Evolutionary conservation across 2,888 invertebrate species (phyloP), one percentile per base, ranked within the genome.

Genomic region (Octodonta nipae): DNA sequence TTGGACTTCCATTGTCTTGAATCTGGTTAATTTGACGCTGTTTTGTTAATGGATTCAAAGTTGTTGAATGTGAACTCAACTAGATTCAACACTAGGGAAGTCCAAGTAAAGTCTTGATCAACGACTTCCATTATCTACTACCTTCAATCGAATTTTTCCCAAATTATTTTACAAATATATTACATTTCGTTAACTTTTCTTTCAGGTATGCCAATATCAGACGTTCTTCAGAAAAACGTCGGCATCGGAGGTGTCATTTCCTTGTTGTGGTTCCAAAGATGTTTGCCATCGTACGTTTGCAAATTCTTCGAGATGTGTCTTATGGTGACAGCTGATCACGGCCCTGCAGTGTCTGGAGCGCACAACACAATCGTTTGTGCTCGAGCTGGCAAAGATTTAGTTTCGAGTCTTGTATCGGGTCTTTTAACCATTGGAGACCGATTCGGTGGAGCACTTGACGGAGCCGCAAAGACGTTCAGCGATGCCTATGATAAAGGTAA

Each of bases 341-440:
- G 96, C 2, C 96, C 98, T 0, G 96, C 96, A 1, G 96, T 98
- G 1, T 44, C 44, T 1, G 98, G 95, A 1, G 96, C 96, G 0
- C 95, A 96, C 65, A 96, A 96, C 63, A 95, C 95, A 10, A 95
- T 98, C 61, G 95, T 96, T 26, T 95, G 89, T 55, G 95, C 95
- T 5, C 70, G 92, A 42, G 98, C 93, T 89, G 98, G 40, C 91
- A 98, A 45, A 95, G 98, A 70, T 93, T 93, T 71, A 74, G 98
- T 47, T 85, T 98, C 37, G 91, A 96, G 8, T 88, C 87, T 24
- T 73, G 92, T 95, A 32, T 92, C 92, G 45, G 98, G 98, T 2
- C 70, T 98, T 27, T 70, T 99, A 12, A 98, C 98, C 13, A 98
- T 98, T 58, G 96, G 96, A 17, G 96, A 98, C 61, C 73, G 98